Base-by-base conservation (phyloP, 2,113 vertebrate genomes). In the Trematomus loennbergii region DNA sequence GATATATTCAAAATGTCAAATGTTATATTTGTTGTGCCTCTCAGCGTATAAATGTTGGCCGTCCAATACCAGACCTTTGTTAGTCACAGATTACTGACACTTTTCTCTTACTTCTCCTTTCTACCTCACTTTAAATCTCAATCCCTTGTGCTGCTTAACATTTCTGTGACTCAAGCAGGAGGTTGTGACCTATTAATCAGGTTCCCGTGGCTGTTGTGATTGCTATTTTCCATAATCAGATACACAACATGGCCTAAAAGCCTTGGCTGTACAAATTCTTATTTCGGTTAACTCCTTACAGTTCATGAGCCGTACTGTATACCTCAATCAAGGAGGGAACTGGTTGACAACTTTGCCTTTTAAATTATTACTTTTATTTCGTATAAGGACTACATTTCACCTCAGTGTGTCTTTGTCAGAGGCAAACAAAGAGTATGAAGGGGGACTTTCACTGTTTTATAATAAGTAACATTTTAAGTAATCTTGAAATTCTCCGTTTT, bases 201-300 rank as follows among this genome's bases (percentile, higher is more conserved):
- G 82, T 88, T 84, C 87, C 90, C 40, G 63, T 92, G 85, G 88
- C 71, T 86, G 79, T 86, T 88, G 84, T 90, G 87, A 84, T 90
- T 82, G 58, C 75, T 86, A 79, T 89, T 91, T 91, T 92, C 84
- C 85, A 86, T 88, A 86, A 89, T 88, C 72, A 82, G 75, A 89
- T 85, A 80, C 79, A 83, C 84, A 88, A 88, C 79, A 68, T 2
- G 54, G 82, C 55, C 75, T 66, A 68, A 86, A 84, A 61, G 63
- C 67, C 69, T 81, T 81, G 75, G 82, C 81, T 84, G 64, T 66
- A 59, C 67, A 76, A 85, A 78, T 73, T 50, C 57, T 86, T 82
- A 46, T 63, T 80, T 79, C 85, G 0, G 1, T 85, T 18, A 82
- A 76, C 68, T 83, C 78, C 55, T 78, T 75, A 22, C 45, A 54